Conservation (phyloP, 2,113 vertebrate species). For the Romanogobio albipinnatus region DNA sequence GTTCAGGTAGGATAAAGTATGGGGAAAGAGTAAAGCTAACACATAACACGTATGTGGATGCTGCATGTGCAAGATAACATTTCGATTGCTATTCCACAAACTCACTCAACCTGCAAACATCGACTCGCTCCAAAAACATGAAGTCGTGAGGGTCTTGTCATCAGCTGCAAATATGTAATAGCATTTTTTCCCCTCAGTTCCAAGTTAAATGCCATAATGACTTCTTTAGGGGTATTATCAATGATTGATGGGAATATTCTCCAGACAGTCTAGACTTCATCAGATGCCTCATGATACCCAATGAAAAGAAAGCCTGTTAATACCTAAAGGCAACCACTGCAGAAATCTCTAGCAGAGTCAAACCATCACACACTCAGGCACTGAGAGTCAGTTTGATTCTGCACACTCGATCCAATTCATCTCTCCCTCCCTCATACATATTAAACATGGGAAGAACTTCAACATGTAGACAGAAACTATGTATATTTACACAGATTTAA, state of each 20-base stretch:
- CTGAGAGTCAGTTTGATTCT: conserved; percentile 2
- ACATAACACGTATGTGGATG: conserved; percentile 5
- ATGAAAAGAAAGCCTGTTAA: conserved; percentile 38
- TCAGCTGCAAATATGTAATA: conserved; percentile 29
- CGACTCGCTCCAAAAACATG: conserved; percentile 14
- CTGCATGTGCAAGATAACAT: conserved; percentile 38
- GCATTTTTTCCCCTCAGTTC: neutral
- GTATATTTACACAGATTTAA: neutral
- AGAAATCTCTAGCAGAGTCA: neutral
- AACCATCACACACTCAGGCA: conserved; percentile 9
- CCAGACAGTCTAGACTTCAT: conserved; percentile 40
- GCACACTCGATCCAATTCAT: conserved; percentile 6
- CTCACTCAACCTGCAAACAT: neutral
- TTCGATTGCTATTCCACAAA: conserved; percentile 14
- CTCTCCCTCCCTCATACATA: neutral
- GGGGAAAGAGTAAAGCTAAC: neutral
- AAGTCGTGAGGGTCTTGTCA: neutral
- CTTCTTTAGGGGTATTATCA: conserved; percentile 15
- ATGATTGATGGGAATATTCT: conserved; percentile 5
- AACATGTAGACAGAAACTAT: neutral
- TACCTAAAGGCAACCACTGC: neutral
- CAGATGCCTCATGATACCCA: conserved; percentile 23
- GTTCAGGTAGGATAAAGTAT: neutral
- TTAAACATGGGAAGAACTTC: neutral
- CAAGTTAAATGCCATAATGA: conserved; percentile 21